Conservation (phyloP, 1,140 invertebrate species). For the Thereuonema tuberculata region DNA sequence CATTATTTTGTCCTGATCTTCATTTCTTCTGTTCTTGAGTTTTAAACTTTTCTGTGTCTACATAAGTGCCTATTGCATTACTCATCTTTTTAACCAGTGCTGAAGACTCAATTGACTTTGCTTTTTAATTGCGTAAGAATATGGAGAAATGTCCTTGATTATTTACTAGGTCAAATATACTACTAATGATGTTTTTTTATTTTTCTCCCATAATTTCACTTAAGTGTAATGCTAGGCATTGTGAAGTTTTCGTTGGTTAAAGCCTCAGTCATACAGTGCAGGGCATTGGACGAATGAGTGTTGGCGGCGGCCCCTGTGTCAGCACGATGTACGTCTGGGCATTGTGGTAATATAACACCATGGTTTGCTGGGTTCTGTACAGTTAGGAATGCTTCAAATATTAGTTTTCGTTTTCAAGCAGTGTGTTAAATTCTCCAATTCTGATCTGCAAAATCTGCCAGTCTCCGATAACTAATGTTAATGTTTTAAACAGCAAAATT, state of each 20-base stretch:
- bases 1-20: no score
- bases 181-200: constrained; percentile 9
- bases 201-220: constrained; percentile 9
- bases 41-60: no score
- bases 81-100: no score
- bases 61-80: no score
- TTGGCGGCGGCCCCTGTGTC: constrained; percentile 1
- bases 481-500: no score
- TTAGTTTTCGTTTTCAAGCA: not conserved
- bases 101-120: no score
- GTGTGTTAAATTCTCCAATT: not conserved
- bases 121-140: no score
- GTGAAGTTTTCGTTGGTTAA: constrained; percentile 1
- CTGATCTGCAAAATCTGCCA: not conserved
- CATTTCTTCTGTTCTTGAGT: no score
- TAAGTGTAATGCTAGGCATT: constrained; percentile 6
- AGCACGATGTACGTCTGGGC: constrained; percentile 6
- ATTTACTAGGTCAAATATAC: no score
- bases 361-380: constrained; percentile 8
- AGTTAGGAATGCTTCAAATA: not conserved
- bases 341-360: constrained; percentile 9
- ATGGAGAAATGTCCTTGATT: no score
- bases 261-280: constrained; percentile 1
- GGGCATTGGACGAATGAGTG: not conserved
- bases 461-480: not conserved